These are phyloP conservation scores for Nomada goodeniana DNA, from an alignment of 2,888 invertebrate genomes.

Conservation along the genomic window DNA sequence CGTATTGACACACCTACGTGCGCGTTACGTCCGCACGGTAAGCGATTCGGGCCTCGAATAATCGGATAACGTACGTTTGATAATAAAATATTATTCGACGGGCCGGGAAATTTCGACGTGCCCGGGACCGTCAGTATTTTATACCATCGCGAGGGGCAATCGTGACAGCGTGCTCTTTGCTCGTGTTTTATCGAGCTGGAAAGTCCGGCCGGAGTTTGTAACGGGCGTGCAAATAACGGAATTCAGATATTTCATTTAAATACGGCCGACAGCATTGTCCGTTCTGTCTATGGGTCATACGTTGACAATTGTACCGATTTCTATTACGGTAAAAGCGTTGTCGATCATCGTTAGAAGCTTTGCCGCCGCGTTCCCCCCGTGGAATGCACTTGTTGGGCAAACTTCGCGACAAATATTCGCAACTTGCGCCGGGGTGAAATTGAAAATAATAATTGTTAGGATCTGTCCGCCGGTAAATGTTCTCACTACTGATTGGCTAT, in stretches of 20 bases:
- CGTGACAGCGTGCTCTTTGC: constrained; percentile 29
- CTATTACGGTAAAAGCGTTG: constrained; percentile 39
- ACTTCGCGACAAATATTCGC: too few species aligned
- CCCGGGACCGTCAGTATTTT: constrained; percentile 30
- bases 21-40: constrained; percentile 51
- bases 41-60: constrained; percentile 57
- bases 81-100: constrained; percentile 63
- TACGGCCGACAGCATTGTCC: constrained; percentile 16
- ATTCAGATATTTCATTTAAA: constrained; percentile 51
- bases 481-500: too few species aligned
- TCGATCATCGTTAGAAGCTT: constrained; percentile 30
- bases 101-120: constrained; percentile 31
- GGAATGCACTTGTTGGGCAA: constrained; percentile 4
- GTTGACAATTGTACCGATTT: constrained; percentile 24
- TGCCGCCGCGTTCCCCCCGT: neutral
- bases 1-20: constrained; percentile 63
- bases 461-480: too few species aligned
- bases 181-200: constrained; percentile 43
- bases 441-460: too few species aligned
- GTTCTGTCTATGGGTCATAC: constrained; percentile 28
- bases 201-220: constrained; percentile 25
- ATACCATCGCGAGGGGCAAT: constrained; percentile 26
- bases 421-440: too few species aligned
- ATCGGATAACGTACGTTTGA: constrained; percentile 62
- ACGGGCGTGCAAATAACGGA: constrained; percentile 42